Evolutionary conservation across 1,140 invertebrate species (phyloP).

Genomic region (Drosophila chauvacae): DNA sequence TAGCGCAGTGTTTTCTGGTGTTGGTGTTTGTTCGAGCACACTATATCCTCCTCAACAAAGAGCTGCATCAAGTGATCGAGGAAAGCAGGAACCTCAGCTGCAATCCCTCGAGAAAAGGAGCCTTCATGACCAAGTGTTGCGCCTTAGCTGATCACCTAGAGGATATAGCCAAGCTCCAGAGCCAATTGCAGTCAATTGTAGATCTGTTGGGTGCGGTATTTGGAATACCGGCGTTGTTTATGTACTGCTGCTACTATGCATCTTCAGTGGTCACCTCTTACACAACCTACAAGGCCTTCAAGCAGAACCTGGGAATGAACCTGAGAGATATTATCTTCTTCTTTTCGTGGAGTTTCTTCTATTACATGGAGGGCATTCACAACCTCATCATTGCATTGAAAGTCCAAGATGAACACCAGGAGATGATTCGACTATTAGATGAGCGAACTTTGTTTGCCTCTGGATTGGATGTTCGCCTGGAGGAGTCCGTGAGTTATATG

Average conservation of each 20-base stretch:
- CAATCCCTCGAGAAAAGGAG: neutral
- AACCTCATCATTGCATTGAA: neutral
- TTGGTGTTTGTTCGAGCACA: neutral
- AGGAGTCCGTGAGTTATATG: neutral
- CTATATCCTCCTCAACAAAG: neutral
- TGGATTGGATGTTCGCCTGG: neutral
- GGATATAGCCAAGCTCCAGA: neutral
- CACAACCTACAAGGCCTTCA: neutral
- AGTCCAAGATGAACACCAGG: neutral
- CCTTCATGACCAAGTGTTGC: neutral
- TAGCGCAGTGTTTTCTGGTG: neutral
- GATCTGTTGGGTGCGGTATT: neutral
- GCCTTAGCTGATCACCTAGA: conserved; percentile 1
- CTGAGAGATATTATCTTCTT: neutral
- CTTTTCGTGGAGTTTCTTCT: neutral
- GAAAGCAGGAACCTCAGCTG: neutral
- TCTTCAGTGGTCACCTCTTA: neutral
- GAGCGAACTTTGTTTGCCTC: neutral
- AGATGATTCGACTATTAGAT: neutral
- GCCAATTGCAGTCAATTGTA: neutral
- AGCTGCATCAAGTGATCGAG: neutral
- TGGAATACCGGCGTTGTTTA: neutral
- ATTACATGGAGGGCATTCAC: neutral
- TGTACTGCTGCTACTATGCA: neutral
- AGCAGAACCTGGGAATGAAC: rapidly evolving